Evolutionary conservation across 2,113 vertebrate species (phyloP), one percentile per base, ranked within the genome.

Genomic region (Phrynocephalus versicolor): DNA sequence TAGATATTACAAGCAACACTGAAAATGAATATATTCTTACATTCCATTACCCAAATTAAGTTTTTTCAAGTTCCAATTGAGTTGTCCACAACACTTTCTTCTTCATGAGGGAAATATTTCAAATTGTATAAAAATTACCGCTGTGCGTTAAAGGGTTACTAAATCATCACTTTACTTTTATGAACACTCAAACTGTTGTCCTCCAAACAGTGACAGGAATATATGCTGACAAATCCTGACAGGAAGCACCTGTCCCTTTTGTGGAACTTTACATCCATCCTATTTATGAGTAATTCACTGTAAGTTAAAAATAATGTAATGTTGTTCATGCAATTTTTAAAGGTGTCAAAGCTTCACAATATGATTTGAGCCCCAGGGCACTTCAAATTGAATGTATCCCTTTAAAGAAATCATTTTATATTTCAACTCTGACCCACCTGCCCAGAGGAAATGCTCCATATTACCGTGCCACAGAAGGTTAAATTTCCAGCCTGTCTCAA

Each of bases 381-480:
- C 88, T 94, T 91, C 81, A 91, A 91, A 93, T 76, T 89, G 82
- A 93, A 92, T 86, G 82, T 77, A 89, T 89, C 91, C 81, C 92
- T 87, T 16, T 0, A 89, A 90, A 85, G 72, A 65, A 75, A 86
- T 91, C 83, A 91, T 81, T 93, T 94, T 92, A 91, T 91, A 92
- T 93, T 94, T 92, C 91, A 92, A 67, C 89, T 94, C 67, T 80
- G 79, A 81, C 86, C 85, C 90, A 85, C 81, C 88, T 85, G 90
- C 93, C 90, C 90, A 87, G 90, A 93, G 90, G 88, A 91, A 92
- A 91, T 85, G 82, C 77, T 93, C 76, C 88, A 73, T 80, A 94
- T 93, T 92, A 92, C 87, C 82, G 88, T 90, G 87, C 79, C 88
- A 90, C 23, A 92, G 70, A 91, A 87, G 87, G 88, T 88, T 88